Conservation (phyloP, 1,140 invertebrate genomes). For the Magallana gigas region DNA sequence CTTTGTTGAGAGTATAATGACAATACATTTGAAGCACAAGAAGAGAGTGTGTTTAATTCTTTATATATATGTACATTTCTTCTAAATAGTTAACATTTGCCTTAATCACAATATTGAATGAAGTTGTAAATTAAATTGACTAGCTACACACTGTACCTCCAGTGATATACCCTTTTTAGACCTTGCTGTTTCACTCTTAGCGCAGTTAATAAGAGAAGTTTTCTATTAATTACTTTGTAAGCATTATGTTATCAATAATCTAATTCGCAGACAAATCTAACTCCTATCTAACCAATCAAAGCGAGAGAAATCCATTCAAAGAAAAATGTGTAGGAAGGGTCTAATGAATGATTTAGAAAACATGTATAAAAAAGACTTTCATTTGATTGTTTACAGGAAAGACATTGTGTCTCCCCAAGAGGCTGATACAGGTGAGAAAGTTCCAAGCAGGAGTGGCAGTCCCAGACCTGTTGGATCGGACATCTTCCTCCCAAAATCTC, state of each 20-base stretch:
- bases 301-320: not conserved
- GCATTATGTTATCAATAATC: not conserved
- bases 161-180: no score
- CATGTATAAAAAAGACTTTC: constrained; percentile 6
- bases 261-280: not conserved
- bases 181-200: no score
- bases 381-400: constrained; percentile 64
- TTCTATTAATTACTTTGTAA: not conserved
- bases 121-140: no score
- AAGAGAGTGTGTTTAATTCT: no score
- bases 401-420: constrained; percentile 68
- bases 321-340: not conserved
- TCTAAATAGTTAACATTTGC: no score
- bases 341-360: not conserved
- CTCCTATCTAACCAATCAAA: not conserved
- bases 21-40: no score
- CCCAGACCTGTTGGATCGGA: not conserved
- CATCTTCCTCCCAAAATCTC: constrained; percentile 36
- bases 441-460: constrained; percentile 42
- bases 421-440: constrained; percentile 67
- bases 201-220: no score
- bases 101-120: no score
- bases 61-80: no score
- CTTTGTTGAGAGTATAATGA: no score
- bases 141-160: no score